phyloP scores from a whole-genome alignment of 2,888 invertebrate species.

The Euplexia lucipara region DNA sequence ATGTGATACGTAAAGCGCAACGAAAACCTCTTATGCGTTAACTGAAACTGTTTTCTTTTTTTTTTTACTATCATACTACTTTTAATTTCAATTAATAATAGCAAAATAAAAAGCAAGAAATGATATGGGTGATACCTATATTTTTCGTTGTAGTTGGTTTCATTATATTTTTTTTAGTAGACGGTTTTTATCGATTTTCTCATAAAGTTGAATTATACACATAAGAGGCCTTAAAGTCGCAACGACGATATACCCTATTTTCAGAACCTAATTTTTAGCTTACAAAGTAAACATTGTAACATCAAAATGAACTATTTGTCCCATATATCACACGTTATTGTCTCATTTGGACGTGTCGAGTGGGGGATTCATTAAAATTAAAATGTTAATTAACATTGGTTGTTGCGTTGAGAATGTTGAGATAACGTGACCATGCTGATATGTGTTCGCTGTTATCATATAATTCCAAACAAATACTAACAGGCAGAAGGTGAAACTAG shows the following conservation, averaged over 20 bases:
- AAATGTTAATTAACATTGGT: conserved; percentile 41
- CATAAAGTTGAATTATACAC: background rate
- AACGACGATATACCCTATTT: conserved; percentile 18
- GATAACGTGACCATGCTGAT: conserved; percentile 28
- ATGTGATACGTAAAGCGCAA: too few relatives aligned
- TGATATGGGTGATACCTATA: too few relatives aligned
- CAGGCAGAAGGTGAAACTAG: background rate
- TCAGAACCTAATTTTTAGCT: conserved; percentile 18
- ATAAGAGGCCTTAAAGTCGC: too few relatives aligned
- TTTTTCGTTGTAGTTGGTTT: too few relatives aligned
- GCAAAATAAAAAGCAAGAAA: too few relatives aligned
- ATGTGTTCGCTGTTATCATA: conserved; percentile 17
- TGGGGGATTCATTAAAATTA: conserved; percentile 25
- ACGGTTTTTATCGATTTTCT: conserved; percentile 15
- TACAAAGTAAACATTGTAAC: conserved; percentile 24
- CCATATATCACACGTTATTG: conserved; percentile 39
- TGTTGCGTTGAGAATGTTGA: conserved; percentile 22
- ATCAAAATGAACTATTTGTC: conserved; percentile 40
- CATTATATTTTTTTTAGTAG: background rate
- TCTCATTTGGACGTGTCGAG: conserved; percentile 7
- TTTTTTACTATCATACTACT: too few relatives aligned
- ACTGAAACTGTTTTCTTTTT: too few relatives aligned
- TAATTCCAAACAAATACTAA: conserved; percentile 24
- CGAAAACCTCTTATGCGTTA: too few relatives aligned
- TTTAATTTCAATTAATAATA: too few relatives aligned